A percentile compares a stretch with the other conserved stretches of the same genome.
Conservation (phyloP, 2,797 vertebrate species). For the Pangasius larnaudii region DNA sequence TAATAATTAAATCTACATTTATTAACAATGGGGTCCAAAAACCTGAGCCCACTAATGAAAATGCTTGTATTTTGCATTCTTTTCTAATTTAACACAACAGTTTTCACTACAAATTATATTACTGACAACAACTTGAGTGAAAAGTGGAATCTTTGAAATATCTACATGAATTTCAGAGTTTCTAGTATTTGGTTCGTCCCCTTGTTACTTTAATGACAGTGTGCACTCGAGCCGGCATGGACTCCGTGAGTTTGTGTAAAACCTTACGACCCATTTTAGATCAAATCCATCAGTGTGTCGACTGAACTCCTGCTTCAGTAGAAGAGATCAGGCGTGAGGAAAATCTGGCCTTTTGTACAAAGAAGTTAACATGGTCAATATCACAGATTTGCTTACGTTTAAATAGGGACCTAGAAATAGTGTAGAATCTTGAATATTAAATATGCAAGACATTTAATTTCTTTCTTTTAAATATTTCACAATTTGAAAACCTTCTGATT, state of each 20-base stretch:
- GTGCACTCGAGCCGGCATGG: background rate
- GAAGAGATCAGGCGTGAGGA: background rate
- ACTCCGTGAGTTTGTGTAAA: background rate
- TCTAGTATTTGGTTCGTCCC: background rate
- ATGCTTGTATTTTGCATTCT: too few species aligned
- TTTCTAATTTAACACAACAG: background rate
- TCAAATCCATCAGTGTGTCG: background rate
- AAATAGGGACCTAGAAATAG: background rate
- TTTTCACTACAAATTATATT: background rate
- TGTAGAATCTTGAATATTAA: background rate
- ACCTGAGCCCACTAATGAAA: too few species aligned
- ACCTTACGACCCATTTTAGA: background rate
- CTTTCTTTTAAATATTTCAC: background rate
- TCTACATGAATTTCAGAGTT: background rate
- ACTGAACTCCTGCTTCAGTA: background rate
- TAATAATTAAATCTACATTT: background rate
- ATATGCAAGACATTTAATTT: background rate
- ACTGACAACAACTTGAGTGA: background rate
- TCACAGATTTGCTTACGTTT: background rate
- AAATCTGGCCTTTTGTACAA: background rate
- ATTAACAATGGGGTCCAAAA: background rate
- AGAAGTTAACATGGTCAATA: background rate
- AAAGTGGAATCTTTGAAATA: background rate
- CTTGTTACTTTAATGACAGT: background rate
- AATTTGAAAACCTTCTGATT: background rate